These are phyloP conservation scores for Plutella xylostella DNA, from an alignment of 2,888 invertebrate genomes.

Conservation along the genomic window DNA sequence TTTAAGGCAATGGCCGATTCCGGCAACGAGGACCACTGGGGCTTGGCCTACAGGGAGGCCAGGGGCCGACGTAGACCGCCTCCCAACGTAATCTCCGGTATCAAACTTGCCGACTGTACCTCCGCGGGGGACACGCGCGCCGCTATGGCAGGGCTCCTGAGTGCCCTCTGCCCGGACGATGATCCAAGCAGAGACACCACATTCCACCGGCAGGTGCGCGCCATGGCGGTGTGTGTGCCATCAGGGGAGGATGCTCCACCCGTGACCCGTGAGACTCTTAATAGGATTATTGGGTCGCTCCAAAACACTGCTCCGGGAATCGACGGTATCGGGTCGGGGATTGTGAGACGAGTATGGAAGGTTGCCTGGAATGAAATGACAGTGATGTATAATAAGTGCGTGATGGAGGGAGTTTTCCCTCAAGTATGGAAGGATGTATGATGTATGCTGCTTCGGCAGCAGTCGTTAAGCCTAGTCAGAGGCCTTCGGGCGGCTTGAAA, in stretches of 20 bases:
- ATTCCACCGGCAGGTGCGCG: neutral
- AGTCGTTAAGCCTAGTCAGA: too few relatives aligned
- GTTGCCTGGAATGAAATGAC: neutral
- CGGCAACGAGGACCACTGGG: neutral
- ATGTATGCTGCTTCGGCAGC: too few relatives aligned
- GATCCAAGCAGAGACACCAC: neutral
- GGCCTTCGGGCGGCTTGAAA: too few relatives aligned
- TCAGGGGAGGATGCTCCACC: neutral
- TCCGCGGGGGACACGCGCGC: neutral
- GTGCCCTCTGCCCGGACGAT: slow-evolving; percentile 6
- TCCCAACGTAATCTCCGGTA: neutral
- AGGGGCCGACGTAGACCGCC: neutral
- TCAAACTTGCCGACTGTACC: neutral
- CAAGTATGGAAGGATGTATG: neutral
- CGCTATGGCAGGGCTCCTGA: neutral
- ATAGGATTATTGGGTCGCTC: neutral
- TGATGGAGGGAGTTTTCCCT: slow-evolving; percentile 7
- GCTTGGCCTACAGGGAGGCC: slow-evolving; percentile 10
- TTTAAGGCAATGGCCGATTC: neutral
- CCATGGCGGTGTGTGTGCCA: neutral
- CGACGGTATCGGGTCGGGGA: slow-evolving; percentile 3
- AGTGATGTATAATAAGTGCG: neutral
- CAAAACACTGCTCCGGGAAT: slow-evolving; percentile 3
- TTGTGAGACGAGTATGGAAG: slow-evolving; percentile 3
- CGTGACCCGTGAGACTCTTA: neutral